Evolutionary conservation across 2,113 vertebrate genomes (phyloP).

Genomic region (Chionodraco myersi): DNA sequence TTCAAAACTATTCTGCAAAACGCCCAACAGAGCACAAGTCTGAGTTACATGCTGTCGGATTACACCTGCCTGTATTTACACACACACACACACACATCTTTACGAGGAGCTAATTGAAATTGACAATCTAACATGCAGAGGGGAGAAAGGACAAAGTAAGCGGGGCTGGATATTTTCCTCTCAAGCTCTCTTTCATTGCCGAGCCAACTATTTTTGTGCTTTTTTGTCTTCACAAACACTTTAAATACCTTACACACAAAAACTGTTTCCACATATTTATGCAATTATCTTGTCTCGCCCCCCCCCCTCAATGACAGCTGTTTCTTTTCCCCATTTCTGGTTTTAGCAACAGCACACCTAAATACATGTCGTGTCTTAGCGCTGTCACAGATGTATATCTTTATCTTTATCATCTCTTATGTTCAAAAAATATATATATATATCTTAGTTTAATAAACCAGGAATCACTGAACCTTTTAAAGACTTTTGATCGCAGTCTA

Average conservation of each 20-base stretch:
- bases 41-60: neutral
- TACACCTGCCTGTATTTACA: neutral
- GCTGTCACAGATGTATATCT: neutral
- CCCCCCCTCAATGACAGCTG: neutral
- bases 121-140: neutral
- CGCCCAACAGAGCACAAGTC: neutral
- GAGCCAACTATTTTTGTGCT: neutral
- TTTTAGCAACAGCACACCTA: no score
- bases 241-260: neutral
- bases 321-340: neutral
- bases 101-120: neutral
- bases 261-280: neutral
- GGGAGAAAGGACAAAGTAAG: neutral
- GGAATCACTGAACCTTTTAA: neutral
- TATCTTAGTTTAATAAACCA: neutral
- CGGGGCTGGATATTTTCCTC: neutral
- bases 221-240: conserved; percentile 1
- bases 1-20: neutral
- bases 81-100: neutral
- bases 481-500: neutral
- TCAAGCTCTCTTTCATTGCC: neutral
- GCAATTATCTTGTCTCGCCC: neutral
- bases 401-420: neutral
- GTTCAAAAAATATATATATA: neutral
- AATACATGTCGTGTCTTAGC: neutral